These are phyloP conservation scores for Merops nubicus DNA, from an alignment of 2,113 vertebrate species.

Conservation along the genomic window DNA sequence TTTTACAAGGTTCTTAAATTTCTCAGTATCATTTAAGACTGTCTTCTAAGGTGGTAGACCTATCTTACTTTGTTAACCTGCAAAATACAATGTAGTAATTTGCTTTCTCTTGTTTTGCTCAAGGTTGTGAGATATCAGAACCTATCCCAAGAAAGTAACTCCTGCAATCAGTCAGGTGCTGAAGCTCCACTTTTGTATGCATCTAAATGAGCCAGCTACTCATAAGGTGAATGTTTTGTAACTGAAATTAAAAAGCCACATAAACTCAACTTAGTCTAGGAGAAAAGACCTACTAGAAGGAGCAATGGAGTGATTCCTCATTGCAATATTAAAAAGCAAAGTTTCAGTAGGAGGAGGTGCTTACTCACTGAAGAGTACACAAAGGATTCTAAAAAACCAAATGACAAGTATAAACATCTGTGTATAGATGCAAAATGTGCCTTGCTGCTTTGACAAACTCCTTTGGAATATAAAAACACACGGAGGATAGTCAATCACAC, in stretches of 20 bases:
- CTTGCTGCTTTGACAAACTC: neutral
- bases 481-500: neutral
- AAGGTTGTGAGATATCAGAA: neutral
- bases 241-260: neutral
- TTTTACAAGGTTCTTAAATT: neutral
- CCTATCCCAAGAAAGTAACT: neutral
- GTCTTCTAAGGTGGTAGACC: neutral
- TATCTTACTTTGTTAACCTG: neutral
- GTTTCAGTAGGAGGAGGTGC: neutral
- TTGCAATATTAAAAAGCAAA: neutral
- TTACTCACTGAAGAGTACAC: neutral
- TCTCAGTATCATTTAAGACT: neutral
- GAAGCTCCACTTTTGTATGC: neutral
- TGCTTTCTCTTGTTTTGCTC: neutral
- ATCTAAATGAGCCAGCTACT: neutral
- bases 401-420: neutral
- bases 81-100: neutral
- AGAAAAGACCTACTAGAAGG: neutral
- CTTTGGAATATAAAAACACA: neutral
- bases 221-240: neutral
- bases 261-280: neutral
- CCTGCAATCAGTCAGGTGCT: neutral
- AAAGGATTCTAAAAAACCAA: neutral
- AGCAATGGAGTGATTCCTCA: neutral
- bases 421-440: neutral